Evolutionary conservation across 2,797 vertebrate species (phyloP), one percentile per base, ranked within the genome.

Genomic region (Gouania willdenowi): DNA sequence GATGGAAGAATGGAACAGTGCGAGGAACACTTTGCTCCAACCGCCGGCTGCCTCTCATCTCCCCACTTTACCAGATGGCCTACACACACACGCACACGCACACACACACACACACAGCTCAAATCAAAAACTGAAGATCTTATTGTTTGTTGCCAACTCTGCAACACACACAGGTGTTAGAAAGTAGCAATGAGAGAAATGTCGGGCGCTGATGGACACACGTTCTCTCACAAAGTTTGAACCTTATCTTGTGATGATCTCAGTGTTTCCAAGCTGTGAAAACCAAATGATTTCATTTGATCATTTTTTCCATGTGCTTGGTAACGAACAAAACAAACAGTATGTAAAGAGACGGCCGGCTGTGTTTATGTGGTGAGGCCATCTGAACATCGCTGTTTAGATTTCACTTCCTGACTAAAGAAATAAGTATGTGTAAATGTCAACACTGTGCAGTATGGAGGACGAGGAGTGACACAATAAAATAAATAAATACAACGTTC

Each of bases 41-140:
- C 21, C 45, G 4, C 38, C 37, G 31, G 56, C 70, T 68, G 57
- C 60, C 53, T 68, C 67, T 70, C 63, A 33, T 76, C 73, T 76
- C 59, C 61, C 36, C 56, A 30, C 25, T 63, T 4, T 10, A 39
- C 68, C 78, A 81, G 63, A 71, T 73, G 78, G 59, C 62, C 35
- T 35, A 60, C 54, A 41, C 36, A 36, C 33, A 41, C 37, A 23
- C 45, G 22, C 28, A 47, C 34, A 30, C 32, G 33, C 32, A 38
- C 26, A 11, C 10, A 8, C 6, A 9, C 20, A 6, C 31, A 26
- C 35, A 43, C 17, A n/a, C 13, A 17, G 22, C n/a, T n/a, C 47
- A 58, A 62, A 70, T 68, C 75, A 78, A 62, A 75, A 56, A 21
- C 33, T 17, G 48, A 41, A 47, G 14, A 61, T 47, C 50, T 46